Base-by-base conservation (phyloP, 2,888 invertebrate species). In the Abrostola triplasia region DNA sequence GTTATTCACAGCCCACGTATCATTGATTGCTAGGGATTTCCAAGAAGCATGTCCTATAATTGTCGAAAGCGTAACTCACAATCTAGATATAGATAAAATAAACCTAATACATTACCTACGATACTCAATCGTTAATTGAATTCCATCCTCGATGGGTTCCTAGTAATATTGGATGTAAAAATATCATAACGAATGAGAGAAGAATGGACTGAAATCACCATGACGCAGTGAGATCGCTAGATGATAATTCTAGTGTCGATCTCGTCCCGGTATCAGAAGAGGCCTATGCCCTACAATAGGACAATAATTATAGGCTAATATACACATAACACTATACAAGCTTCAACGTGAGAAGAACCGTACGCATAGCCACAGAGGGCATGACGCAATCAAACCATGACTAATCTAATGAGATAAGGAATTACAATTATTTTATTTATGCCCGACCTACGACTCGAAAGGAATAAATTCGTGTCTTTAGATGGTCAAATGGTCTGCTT, bases 321-420 rank as follows among this genome's bases (percentile, higher is more conserved):
- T 47, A 47, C 44, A 13, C 7, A 47, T 24, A 48, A 59, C n/a
- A n/a, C 12, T 53, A 64, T 59, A 71, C 70, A 59, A 69, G 36
- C 60, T 70, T 11, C 36, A 60, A 70, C 54, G 37, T 60, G 58
- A 66, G 63, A 64, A 68, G 69, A 72, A 59, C 75, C 75, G 75
- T 78, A 79, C 65, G 53, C 63, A 57, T 67, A 72, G 64, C 67
- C 74, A 64, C 79, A 73, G 56, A 63, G 64, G n/a, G 79, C 77
- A 86, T 92, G 92, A 92, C 90, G 91, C 86, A 92, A 91, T 79
- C 69, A 37, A 74, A 64, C 79, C 81, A 80, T 93, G 93, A 93
- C 91, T 92, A 93, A 93, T 92, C 90, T 85, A 87, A 90, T 83
- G 82, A 92, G 92, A 93, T 93, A 93, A 92, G 88, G 87, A 88